Conservation (phyloP, 2,113 vertebrate species). For the Phoenicopterus ruber region DNA sequence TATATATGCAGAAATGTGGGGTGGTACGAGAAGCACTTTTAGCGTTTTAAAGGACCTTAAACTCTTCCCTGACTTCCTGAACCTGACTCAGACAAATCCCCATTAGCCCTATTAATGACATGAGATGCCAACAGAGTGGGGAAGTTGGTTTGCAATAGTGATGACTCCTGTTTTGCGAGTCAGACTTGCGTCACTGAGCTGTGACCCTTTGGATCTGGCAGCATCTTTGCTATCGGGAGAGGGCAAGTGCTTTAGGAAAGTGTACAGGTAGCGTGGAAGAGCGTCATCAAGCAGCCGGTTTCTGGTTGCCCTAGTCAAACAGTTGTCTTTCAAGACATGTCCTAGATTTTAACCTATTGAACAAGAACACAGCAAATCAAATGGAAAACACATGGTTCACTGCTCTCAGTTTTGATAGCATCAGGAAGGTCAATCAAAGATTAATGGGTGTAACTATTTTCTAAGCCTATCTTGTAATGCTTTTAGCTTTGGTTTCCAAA, state of each 20-base stretch:
- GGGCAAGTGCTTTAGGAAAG: not conserved
- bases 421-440: slow-evolving; percentile 42
- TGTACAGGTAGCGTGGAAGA: not conserved
- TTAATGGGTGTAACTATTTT: slow-evolving; percentile 30
- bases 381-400: slow-evolving; percentile 13
- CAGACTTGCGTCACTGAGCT: not conserved
- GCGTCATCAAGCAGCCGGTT: not conserved
- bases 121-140: not conserved
- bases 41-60: not conserved
- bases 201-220: not conserved
- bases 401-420: slow-evolving; percentile 33
- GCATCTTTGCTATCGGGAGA: not conserved
- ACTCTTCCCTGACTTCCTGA: not conserved
- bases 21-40: not conserved
- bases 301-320: not conserved
- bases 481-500: slow-evolving; percentile 10
- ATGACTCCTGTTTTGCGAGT: not conserved
- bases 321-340: slow-evolving; percentile 5
- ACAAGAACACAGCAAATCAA: slow-evolving; percentile 16
- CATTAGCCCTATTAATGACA: not conserved
- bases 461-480: not conserved
- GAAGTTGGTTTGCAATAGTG: not conserved
- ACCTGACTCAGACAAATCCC: not conserved
- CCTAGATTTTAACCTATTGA: slow-evolving; percentile 48
- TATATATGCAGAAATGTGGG: not conserved